A percentile compares a stretch with the other conserved stretches of the same genome.
Evolutionary conservation across 37 sponge, comb jelly and placozoan species (phyloP).

Genomic region (Ephydatia muelleri): DNA sequence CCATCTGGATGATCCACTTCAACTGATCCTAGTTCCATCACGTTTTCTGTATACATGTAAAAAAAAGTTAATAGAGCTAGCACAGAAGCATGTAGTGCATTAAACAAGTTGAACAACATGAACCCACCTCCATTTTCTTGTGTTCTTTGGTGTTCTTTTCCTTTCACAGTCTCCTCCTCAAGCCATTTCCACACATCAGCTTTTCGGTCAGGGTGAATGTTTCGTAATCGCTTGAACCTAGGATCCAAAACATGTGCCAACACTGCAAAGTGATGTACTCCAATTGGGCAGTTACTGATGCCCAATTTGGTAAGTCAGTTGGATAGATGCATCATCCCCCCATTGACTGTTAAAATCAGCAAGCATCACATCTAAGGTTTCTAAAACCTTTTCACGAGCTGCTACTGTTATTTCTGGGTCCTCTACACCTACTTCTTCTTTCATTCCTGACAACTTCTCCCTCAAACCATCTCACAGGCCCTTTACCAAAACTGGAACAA

Average conservation of each 20-base stretch:
- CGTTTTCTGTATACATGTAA: background rate
- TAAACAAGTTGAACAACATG: background rate
- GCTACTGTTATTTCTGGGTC: background rate
- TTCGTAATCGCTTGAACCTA: background rate
- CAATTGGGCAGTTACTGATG: background rate
- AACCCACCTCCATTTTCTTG: background rate
- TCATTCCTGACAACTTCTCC: conserved; percentile 1
- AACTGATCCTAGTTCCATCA: background rate
- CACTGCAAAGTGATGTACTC: background rate
- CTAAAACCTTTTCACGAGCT: background rate
- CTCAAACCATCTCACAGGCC: background rate
- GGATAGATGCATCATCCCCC: background rate
- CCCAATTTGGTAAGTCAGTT: conserved; percentile 1
- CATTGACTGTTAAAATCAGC: background rate
- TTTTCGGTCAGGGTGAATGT: background rate
- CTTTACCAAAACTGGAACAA: background rate
- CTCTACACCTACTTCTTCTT: background rate
- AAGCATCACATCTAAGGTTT: background rate
- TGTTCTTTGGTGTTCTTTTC: background rate
- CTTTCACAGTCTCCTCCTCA: background rate
- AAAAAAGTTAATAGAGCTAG: conserved; percentile 1
- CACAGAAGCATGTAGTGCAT: background rate
- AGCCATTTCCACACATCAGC: conserved; percentile 1
- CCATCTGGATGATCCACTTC: background rate
- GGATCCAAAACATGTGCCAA: background rate